Conservation (phyloP, 1,140 invertebrate genomes). For the Streblospio benedicti region DNA sequence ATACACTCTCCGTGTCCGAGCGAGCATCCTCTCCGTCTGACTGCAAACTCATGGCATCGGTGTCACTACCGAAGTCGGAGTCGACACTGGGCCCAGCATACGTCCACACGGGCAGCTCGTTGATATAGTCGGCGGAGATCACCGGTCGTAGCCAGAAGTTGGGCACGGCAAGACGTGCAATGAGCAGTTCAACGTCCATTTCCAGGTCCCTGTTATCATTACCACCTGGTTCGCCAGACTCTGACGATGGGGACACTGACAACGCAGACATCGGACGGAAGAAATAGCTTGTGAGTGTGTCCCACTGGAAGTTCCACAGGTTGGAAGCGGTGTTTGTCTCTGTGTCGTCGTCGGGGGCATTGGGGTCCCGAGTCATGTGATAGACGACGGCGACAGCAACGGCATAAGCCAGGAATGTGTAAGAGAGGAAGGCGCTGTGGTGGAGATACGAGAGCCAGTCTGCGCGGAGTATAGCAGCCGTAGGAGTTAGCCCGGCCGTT, state of each 20-base stretch:
- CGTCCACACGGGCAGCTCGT: constrained; percentile 52
- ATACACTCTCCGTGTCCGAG: too few species aligned
- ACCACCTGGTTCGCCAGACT: too few species aligned
- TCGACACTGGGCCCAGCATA: constrained; percentile 30
- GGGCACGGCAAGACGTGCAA: constrained; percentile 47
- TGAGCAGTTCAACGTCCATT: constrained; percentile 44
- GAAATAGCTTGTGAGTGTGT: constrained; percentile 33
- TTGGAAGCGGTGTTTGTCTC: neutral
- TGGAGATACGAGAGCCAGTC: constrained; percentile 27
- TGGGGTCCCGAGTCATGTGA: neutral
- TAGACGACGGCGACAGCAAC: neutral
- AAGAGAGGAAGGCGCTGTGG: constrained; percentile 3
- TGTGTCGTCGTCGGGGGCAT: neutral
- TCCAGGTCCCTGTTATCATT: constrained; percentile 35
- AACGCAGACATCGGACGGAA: constrained; percentile 38
- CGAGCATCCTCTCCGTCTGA: constrained; percentile 18
- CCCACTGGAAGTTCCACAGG: constrained; percentile 29
- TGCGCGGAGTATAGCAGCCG: constrained; percentile 31
- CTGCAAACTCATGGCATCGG: constrained; percentile 6
- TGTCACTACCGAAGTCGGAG: constrained; percentile 26
- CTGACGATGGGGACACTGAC: constrained; percentile 23
- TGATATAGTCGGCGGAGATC: constrained; percentile 49
- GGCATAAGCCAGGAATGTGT: constrained; percentile 8
- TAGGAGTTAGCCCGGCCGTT: constrained; percentile 27
- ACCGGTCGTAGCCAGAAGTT: constrained; percentile 50